Evolutionary conservation across 2,113 vertebrate genomes (phyloP), one percentile per base, ranked within the genome.

Genomic region (Octodon degus): DNA sequence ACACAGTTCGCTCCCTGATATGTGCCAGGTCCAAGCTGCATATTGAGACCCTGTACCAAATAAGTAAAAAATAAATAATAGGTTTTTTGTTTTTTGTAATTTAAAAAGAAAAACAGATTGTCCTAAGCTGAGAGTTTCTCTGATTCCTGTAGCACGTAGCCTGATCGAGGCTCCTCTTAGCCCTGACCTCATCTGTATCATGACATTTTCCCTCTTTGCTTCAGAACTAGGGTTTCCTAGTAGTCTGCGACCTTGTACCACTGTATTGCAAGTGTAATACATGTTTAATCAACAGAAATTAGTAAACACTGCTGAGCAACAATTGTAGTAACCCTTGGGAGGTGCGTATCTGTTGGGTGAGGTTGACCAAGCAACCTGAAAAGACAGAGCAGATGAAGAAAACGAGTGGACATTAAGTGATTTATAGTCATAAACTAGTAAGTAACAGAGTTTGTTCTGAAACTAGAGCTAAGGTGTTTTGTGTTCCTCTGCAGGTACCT

Each of bases 201-300:
- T 62, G 34, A 53, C 20, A 7, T 62, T 96, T 89, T 58, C 82
- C 24, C 19, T 81, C 7, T 81, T 16, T 77, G 14, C 40, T 74
- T 92, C 40, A 76, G 92, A 96, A 86, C 32, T 22, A 84, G 70
- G 19, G 79, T 92, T 92, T 97, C 72, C 82, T 96, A 58, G n/a
- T 74, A 27, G 13, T 85, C 76, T 95, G 50, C 93, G 58, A 81
- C 47, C 43, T 27, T 55, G 50, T 3, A 0, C 13, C 60, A 14
- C 40, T 27, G 25, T 80, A 40, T 79, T 93, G 62, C 32, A 4
- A 92, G 2, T 19, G 16, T 58, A 19, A 58, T 89, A 58, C 62
- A 85, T 94, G 20, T 32, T 74, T 25, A 2, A 10, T 63, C 93
- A 30, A 67, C 12, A 76, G 81, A 95, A 96, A 89, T 27, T 6